Conservation (phyloP, 2,113 vertebrate genomes). For the Crotalus helleri region DNA sequence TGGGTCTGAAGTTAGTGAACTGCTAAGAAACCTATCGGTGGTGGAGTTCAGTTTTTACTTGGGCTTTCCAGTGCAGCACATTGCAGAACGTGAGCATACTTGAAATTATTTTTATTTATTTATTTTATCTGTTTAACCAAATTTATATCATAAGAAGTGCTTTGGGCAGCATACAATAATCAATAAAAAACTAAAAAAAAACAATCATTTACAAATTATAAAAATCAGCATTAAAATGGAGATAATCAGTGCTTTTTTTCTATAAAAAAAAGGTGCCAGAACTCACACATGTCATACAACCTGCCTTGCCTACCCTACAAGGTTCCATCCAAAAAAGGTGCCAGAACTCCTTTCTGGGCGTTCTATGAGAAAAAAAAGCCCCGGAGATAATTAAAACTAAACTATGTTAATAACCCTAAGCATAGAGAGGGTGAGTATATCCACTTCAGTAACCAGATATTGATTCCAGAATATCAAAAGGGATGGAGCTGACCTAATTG, state of each 20-base stretch:
- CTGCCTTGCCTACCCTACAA: too few relatives aligned
- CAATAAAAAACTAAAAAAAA: not conserved
- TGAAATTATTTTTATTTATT: not conserved
- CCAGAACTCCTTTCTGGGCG: too few relatives aligned
- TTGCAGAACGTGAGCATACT: constrained; percentile 90
- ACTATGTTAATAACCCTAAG: not conserved
- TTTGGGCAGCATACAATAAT: not conserved
- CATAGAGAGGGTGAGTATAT: not conserved
- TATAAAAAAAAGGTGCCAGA: too few relatives aligned
- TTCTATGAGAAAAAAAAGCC: too few relatives aligned
- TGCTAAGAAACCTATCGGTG: constrained; percentile 81
- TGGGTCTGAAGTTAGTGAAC: constrained; percentile 86
- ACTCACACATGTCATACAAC: too few relatives aligned
- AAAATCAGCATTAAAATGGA: not conserved
- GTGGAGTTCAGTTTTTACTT: constrained; percentile 98
- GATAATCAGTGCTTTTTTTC: not conserved
- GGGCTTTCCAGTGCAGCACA: constrained; percentile 92
- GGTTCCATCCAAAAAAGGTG: too few relatives aligned
- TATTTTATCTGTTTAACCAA: not conserved
- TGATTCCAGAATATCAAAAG: not conserved
- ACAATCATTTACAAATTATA: not conserved
- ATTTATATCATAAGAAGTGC: not conserved
- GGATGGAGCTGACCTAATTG: not conserved
- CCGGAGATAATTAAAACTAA: not conserved
- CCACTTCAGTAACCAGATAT: not conserved